Conservation (phyloP, 1,140 invertebrate genomes). For the Charaxes varanes region DNA sequence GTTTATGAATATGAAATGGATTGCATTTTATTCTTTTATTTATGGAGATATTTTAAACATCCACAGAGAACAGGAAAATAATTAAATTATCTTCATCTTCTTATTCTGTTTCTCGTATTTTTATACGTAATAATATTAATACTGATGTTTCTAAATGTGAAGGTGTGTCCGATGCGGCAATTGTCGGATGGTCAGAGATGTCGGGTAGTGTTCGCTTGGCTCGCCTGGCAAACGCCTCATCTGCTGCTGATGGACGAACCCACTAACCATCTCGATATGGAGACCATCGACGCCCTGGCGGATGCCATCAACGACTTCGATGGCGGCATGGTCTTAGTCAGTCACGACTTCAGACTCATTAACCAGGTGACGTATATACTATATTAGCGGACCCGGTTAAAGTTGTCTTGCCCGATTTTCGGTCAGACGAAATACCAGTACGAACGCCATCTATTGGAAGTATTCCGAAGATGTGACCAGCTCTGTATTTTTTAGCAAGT, state of each 20-base stretch:
- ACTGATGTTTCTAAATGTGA: slow-evolving; percentile 1
- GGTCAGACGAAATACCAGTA: too few species aligned
- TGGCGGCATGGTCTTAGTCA: slow-evolving; percentile 97
- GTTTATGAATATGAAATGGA: too few species aligned
- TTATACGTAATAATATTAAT: slow-evolving; percentile 3
- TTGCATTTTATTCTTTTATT: too few species aligned
- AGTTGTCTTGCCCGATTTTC: too few species aligned
- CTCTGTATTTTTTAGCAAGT: too few species aligned
- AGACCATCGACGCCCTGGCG: slow-evolving; percentile 98
- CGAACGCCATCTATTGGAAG: too few species aligned
- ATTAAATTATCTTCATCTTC: too few species aligned
- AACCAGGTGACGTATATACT: slow-evolving; percentile 86
- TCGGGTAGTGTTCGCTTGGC: slow-evolving; percentile 98
- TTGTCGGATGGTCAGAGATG: slow-evolving; percentile 98
- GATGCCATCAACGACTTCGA: slow-evolving; percentile 99
- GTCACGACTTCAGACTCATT: slow-evolving; percentile 98
- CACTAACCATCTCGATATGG: slow-evolving; percentile 99
- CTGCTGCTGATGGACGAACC: slow-evolving; percentile 96
- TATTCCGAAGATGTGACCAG: too few species aligned
- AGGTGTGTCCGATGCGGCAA: slow-evolving; percentile 98
- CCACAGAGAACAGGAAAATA: too few species aligned
- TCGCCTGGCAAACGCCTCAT: slow-evolving; percentile 96
- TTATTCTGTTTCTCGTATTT: not conserved
- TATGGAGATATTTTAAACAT: too few species aligned
- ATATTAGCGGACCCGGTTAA: too few species aligned